Base-by-base conservation (phyloP, 1,140 invertebrate species). In the Homalodisca vitripennis region DNA sequence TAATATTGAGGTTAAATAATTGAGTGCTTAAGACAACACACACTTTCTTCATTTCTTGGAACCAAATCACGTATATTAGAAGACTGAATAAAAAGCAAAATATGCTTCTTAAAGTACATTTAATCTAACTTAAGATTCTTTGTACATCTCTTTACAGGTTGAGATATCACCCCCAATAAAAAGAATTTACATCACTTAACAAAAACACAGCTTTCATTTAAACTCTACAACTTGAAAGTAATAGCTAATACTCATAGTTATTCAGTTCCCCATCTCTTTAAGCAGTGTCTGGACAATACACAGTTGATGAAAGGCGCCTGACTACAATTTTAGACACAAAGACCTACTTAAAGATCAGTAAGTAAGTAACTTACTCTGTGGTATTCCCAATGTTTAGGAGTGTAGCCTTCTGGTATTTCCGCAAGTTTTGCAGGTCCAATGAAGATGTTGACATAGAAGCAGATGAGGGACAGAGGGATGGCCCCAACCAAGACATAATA, bases 361-460 rank as follows among this genome's bases (percentile, higher is more conserved):
- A n/a, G n/a, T n/a, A n/a, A n/a, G n/a, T n/a, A 17, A 74, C 70
- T 76, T 82, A 91, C 89, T 74, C 82, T 87, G 72, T 91, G 84
- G 80, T 95, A 95, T 82, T 97, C 94, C 88, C 90, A 94, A 75
- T 92, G 81, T 78, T 94, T 87, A 0, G 94, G 94, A 34, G 76
- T 82, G 78, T 95, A 96, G 2, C 82, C 92, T 74, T 93, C 90
- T 26, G 94, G 94, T 27, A 92, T 94, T 73, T 89, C 87, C 14
- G 85, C 77, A 14, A 98, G 80, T 72, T 85, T 84, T 65, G 94
- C 92, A 41, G 92, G 92, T 0, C 94, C 94, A 77, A 96, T 85
- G 73, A 95, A 95, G 17, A 97, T 80, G 78, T 97, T 96, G 1
- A 80, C 74, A 66, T 83, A 87, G 31, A 88, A 81, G 10, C 91